Evolutionary conservation across 2,888 invertebrate species (phyloP).

Genomic region (Hololepta plana): DNA sequence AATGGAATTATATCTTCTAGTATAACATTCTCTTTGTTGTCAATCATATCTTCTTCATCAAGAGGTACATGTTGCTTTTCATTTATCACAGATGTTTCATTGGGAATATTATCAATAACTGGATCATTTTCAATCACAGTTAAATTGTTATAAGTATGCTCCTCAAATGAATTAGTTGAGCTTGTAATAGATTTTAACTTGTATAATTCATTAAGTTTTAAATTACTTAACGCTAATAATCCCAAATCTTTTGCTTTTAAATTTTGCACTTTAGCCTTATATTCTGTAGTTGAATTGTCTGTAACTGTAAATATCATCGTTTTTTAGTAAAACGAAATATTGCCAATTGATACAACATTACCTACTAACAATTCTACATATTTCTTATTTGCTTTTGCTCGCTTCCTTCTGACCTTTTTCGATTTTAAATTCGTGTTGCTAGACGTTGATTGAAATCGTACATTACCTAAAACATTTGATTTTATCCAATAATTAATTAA

Average conservation of each 20-base stretch:
- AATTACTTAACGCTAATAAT: slow-evolving; percentile 37
- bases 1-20: no score
- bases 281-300: slow-evolving; percentile 39
- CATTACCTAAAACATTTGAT: slow-evolving; percentile 8
- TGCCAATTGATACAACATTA: slow-evolving; percentile 8
- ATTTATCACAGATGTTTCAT: no score
- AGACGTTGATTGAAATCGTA: slow-evolving; percentile 16
- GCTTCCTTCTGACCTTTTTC: slow-evolving; percentile 13
- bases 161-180: slow-evolving; percentile 10
- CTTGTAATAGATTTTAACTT: slow-evolving; percentile 28
- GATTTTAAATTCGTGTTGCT: slow-evolving; percentile 15
- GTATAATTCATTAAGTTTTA: slow-evolving; percentile 36
- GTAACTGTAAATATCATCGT: slow-evolving; percentile 45
- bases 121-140: slow-evolving; percentile 12
- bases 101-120: slow-evolving; percentile 4
- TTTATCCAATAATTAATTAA: neutral
- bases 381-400: slow-evolving; percentile 12
- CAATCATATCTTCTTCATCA: no score
- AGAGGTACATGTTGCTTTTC: no score
- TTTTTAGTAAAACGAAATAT: neutral
- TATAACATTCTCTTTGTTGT: no score
- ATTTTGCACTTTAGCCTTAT: slow-evolving; percentile 47
- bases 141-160: slow-evolving; percentile 23
- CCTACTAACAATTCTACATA: slow-evolving; percentile 16
- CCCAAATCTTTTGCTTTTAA: slow-evolving; percentile 47